These are phyloP conservation scores for Eupristina koningsbergeri DNA, from an alignment of 1,140 invertebrate species.

Conservation along the genomic window DNA sequence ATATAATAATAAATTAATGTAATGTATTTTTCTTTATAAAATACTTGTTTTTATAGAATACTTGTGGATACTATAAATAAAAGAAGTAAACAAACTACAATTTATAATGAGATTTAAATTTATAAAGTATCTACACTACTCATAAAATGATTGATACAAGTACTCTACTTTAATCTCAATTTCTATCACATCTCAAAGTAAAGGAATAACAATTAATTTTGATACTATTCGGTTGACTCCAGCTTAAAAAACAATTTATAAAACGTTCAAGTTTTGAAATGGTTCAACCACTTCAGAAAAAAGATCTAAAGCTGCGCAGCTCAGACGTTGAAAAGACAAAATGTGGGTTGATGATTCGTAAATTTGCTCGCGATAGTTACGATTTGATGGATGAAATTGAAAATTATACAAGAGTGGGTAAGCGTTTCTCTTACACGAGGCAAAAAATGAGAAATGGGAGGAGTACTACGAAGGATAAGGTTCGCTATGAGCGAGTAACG, in stretches of 20 bases:
- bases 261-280: neutral
- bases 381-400: constrained; percentile 49
- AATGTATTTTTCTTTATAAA: neutral
- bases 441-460: neutral
- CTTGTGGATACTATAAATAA: neutral
- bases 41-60: neutral
- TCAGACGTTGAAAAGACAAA: constrained; percentile 14
- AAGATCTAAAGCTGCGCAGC: neutral
- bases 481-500: neutral
- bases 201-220: neutral
- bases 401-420: constrained; percentile 31
- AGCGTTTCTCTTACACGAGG: neutral
- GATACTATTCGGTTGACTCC: neutral
- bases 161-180: too few species aligned
- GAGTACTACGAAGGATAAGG: neutral
- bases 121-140: too few species aligned
- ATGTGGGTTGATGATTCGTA: constrained; percentile 36
- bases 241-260: neutral
- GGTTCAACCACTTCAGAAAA: neutral
- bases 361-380: neutral
- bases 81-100: neutral
- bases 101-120: neutral
- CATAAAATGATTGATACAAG: too few species aligned
- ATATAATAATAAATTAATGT: neutral
- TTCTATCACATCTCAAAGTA: neutral